Base-by-base conservation (phyloP, 2,113 vertebrate genomes). In the Tenrec ecaudatus region DNA sequence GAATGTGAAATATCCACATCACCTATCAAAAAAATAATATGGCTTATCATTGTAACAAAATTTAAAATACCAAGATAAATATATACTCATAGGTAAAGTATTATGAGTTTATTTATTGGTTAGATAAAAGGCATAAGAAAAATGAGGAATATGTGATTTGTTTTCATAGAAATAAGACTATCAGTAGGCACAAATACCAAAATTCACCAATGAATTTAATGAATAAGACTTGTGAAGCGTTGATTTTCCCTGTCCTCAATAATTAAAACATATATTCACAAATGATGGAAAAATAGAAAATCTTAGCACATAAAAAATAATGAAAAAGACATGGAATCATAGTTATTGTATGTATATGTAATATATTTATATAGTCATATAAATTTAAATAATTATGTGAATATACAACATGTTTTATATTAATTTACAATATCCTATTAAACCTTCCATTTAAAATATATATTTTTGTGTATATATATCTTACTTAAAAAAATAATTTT, bases 11-110 rank as follows among this genome's bases (percentile, higher is more conserved):
- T 89, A 25, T n/a, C 40, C 23, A 69, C 33, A 20, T 78, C 17
- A 78, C 17, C 40, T 1, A 80, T n/a, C 16, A 43, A 40, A 15
- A 86, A 77, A 76, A 64, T 92, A 82, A 73, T 76, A 10, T 79
- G 43, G 38, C 1, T 38, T 79, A 86, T 71, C 23, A 79, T 69
- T 91, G 91, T 94, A 75, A 91, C 62, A 75, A 78, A 82, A 68
- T 82, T 2, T 38, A 78, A 88, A 86, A 68, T 19, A 75, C 33
- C 16, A 82, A 38, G 14, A 66, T 57, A 73, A 80, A 71, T 23
- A 47, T 81, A 64, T 29, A 66, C 71, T 80, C 79, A 29, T 33
- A 89, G 29, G 29, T n/a, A 78, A 11, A 85, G 60, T 62, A 23
- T 22, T 62, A 11, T 80, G 1, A 73, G 4, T 88, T 90, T 82